Evolutionary conservation across 2,888 invertebrate genomes (phyloP), one percentile per base, ranked within the genome.

Genomic region (Mechanitis messenoides): DNA sequence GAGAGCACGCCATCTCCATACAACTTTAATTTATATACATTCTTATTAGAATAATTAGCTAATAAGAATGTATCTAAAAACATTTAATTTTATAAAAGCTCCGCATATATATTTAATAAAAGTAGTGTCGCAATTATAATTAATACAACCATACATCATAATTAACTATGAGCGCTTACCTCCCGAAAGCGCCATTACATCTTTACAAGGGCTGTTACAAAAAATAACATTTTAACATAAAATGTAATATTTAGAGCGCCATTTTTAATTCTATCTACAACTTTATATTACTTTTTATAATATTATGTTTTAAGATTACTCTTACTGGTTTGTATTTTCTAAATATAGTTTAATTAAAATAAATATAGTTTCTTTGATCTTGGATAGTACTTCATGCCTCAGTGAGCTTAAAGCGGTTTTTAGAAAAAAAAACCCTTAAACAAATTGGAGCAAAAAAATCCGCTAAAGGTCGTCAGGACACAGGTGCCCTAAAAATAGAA

Each of bases 401-500:
- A 59, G 45, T 64, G 50, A 55, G 33, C 53, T 58, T 56, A 28
- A 50, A 60, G 11, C 33, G 66, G 68, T 54, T 60, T 55, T 63
- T 63, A 59, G 68, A 66, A 65, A 65, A 66, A 61, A 66, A 65
- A 62, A 62, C 62, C 59, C 61, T 60, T 53, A 63, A 68, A 63
- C 59, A 67, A 66, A 71, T 55, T 64, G 59, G 66, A 67, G 68
- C 69, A 68, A 72, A 71, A 71, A 72, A 68, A 53, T 66, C 65
- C 58, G 61, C 60, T 66, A 68, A 74, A 74, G 74, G 74, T 72
- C 73, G 66, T 58, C 65, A 58, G 68, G 70, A 69, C 67, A 68
- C 71, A 73, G 71, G 70, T 81, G 79, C 76, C 78, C 77, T 76
- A 79, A 80, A 84, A 84, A 85, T 83, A 84, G 81, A 76, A 78